Conservation (phyloP, 2,113 vertebrate species). For the Stigmatopora nigra region DNA sequence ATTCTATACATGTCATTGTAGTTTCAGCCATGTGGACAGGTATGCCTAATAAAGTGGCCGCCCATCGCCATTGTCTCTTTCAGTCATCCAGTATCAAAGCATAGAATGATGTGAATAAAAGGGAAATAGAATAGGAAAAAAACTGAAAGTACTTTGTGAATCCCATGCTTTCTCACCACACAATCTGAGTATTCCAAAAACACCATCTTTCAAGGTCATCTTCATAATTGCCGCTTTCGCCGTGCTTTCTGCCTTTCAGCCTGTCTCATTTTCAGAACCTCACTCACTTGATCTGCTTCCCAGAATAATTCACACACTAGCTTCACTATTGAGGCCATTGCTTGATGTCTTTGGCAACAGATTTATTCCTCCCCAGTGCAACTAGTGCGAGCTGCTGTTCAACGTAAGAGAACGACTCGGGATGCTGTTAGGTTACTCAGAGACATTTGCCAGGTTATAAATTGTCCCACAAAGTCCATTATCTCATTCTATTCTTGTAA, state of each 20-base stretch:
- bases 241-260: background rate
- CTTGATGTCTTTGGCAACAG: slow-evolving; percentile 19
- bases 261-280: slow-evolving; percentile 19
- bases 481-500: background rate
- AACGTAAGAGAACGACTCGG: background rate
- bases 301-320: slow-evolving; percentile 31
- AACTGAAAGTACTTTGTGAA: slow-evolving; percentile 3
- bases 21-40: too few species aligned
- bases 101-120: background rate
- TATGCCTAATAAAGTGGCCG: too few species aligned
- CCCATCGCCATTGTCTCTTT: background rate
- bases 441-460: background rate
- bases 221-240: slow-evolving; percentile 6
- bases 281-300: slow-evolving; percentile 34
- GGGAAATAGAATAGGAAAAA: background rate
- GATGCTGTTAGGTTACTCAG: background rate
- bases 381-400: background rate
- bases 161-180: background rate
- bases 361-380: background rate
- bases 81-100: background rate
- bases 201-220: slow-evolving; percentile 4
- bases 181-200: background rate
- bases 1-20: too few species aligned
- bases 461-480: background rate
- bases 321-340: slow-evolving; percentile 30